A percentile compares a stretch with the other conserved stretches of the same genome.
These are phyloP conservation scores for Hylaeus anthracinus DNA, from an alignment of 1,140 invertebrate species.

Conservation along the genomic window DNA sequence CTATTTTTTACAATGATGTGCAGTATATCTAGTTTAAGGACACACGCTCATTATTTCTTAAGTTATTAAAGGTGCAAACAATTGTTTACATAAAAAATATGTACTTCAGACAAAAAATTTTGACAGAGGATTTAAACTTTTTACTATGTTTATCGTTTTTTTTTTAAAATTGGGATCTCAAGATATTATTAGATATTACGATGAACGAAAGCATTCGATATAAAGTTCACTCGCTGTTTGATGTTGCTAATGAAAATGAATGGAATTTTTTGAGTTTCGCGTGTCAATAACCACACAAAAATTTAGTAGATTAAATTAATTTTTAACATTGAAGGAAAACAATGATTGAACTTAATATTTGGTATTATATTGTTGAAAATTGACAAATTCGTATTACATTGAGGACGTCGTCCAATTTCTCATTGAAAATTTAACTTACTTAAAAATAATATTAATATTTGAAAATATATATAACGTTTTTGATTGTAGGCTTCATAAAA, in stretches of 20 bases:
- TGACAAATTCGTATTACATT: background rate
- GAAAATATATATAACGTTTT: too few species aligned
- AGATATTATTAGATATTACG: background rate
- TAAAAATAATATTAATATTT: background rate
- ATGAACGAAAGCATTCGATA: background rate
- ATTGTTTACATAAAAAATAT: background rate
- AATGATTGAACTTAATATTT: background rate
- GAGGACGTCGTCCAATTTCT: too few species aligned
- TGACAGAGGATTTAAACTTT: background rate
- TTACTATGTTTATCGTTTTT: background rate
- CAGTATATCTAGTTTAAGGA: background rate
- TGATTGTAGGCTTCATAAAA: too few species aligned
- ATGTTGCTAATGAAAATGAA: too few species aligned
- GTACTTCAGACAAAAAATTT: background rate
- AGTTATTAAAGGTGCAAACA: background rate
- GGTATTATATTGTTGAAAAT: background rate
- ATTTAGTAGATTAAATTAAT: background rate
- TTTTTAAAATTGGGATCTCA: background rate
- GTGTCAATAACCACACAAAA: too few species aligned
- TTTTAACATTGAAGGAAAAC: background rate
- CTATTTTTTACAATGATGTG: slow-evolving; percentile 32
- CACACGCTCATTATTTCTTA: background rate
- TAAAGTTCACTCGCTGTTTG: too few species aligned
- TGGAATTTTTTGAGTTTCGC: too few species aligned
- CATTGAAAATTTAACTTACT: background rate